Percentiles rank a stretch among this genome's conserved stretches.
These are phyloP conservation scores for Elephantulus edwardii DNA, from an alignment of 2,113 vertebrate genomes.

Conservation along the genomic window DNA sequence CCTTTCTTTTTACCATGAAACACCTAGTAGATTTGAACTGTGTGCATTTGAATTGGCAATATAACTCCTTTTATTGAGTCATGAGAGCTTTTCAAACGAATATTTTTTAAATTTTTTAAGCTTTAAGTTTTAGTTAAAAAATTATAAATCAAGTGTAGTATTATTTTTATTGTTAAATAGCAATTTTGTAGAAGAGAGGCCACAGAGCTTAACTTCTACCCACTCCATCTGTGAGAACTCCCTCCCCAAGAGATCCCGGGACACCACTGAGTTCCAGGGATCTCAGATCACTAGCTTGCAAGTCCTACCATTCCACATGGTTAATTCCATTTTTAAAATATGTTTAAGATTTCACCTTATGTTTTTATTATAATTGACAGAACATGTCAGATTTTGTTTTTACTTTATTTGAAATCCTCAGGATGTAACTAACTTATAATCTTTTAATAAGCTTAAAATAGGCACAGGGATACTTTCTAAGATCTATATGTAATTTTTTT, in stretches of 20 bases:
- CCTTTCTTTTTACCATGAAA: too few relatives aligned
- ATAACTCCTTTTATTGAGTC: background rate
- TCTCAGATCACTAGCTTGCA: background rate
- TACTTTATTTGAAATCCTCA: slow-evolving; percentile 14
- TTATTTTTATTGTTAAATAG: background rate
- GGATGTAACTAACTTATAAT: background rate
- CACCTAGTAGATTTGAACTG: too few relatives aligned
- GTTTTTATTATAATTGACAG: background rate
- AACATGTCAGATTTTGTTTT: background rate
- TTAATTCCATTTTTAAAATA: background rate
- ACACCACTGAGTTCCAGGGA: background rate
- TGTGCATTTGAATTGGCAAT: background rate
- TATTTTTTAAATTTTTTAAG: background rate
- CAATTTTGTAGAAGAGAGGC: background rate
- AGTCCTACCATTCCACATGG: background rate
- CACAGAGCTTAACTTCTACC: background rate
- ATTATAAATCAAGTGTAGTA: background rate
- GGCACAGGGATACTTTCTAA: background rate
- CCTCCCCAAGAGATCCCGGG: rapidly evolving
- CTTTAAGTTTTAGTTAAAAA: too few relatives aligned
- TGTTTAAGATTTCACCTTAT: background rate
- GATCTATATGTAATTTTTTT: background rate
- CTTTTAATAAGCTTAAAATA: background rate
- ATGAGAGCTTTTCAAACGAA: background rate
- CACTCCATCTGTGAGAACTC: too few relatives aligned